Conservation (phyloP, 2,797 vertebrate genomes). For the Danionella dracula region DNA sequence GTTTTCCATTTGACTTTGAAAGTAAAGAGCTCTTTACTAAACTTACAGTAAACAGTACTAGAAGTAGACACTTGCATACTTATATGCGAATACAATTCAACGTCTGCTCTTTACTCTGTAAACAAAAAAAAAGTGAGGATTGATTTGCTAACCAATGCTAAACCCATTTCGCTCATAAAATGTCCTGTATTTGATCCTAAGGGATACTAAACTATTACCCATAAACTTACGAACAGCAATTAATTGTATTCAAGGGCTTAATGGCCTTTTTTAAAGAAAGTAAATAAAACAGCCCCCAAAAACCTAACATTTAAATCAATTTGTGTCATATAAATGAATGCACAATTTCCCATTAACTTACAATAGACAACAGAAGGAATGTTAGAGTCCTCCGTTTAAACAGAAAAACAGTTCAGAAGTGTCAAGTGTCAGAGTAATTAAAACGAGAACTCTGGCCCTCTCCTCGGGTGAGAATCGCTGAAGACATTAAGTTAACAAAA, state of each 20-base stretch:
- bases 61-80: neutral
- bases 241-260: slow-evolving; percentile 34
- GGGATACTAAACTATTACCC: slow-evolving; percentile 18
- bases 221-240: slow-evolving; percentile 21
- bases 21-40: neutral
- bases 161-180: no score
- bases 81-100: no score
- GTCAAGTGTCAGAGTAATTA: slow-evolving; percentile 70
- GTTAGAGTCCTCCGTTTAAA: slow-evolving; percentile 52
- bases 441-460: slow-evolving; percentile 70
- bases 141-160: no score
- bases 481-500: slow-evolving; percentile 80
- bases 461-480: slow-evolving; percentile 66
- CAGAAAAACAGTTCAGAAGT: slow-evolving; percentile 63
- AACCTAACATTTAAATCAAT: slow-evolving; percentile 21
- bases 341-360: neutral
- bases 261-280: slow-evolving; percentile 32
- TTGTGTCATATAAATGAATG: slow-evolving; percentile 7
- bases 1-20: slow-evolving; percentile 4
- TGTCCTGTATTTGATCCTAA: slow-evolving; percentile 6
- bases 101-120: no score
- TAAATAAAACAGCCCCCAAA: slow-evolving; percentile 26
- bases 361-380: slow-evolving; percentile 13
- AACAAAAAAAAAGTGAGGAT: no score
- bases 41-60: no score